Conservation (phyloP, 1,140 invertebrate species). For the Macrosteles quadrilineatus region DNA sequence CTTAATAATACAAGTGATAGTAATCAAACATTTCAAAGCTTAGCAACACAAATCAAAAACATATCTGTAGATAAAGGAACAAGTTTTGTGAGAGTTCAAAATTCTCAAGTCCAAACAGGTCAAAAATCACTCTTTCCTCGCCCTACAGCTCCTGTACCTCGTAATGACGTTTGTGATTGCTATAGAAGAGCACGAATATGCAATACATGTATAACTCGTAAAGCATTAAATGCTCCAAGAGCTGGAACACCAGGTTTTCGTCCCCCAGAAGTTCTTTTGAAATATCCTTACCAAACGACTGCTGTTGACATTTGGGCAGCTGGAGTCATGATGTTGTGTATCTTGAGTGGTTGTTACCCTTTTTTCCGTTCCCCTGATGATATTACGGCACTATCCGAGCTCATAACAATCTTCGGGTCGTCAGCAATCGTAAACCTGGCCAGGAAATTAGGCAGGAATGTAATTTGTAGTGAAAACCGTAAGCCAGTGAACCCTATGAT, state of each 20-base stretch:
- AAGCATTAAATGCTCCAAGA: conserved; percentile 65
- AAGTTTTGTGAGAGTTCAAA: conserved; percentile 40
- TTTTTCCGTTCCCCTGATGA: conserved; percentile 84
- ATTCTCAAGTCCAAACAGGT: conserved; percentile 39
- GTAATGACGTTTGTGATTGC: conserved; percentile 56
- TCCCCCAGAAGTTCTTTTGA: conserved; percentile 84
- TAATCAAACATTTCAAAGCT: conserved; percentile 26
- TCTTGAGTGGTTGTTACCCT: conserved; percentile 77
- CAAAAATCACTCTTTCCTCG: neutral
- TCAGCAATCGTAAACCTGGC: conserved; percentile 68
- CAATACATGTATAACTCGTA: conserved; percentile 59
- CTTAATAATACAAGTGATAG: neutral
- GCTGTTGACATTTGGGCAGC: conserved; percentile 89
- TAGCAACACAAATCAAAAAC: conserved; percentile 17
- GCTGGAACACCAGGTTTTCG: conserved; percentile 90
- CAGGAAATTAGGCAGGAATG: conserved; percentile 60
- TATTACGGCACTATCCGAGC: conserved; percentile 77
- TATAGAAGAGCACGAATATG: conserved; percentile 66
- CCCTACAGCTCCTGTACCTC: neutral
- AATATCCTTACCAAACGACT: conserved; percentile 71
- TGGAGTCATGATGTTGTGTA: conserved; percentile 81
- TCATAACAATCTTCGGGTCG: conserved; percentile 78
- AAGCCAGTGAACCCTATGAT: conserved; percentile 56
- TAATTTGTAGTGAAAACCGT: conserved; percentile 57
- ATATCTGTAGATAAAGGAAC: conserved; percentile 25